These are phyloP conservation scores for Ia io DNA, from an alignment of 2,113 vertebrate genomes.

Conservation along the genomic window DNA sequence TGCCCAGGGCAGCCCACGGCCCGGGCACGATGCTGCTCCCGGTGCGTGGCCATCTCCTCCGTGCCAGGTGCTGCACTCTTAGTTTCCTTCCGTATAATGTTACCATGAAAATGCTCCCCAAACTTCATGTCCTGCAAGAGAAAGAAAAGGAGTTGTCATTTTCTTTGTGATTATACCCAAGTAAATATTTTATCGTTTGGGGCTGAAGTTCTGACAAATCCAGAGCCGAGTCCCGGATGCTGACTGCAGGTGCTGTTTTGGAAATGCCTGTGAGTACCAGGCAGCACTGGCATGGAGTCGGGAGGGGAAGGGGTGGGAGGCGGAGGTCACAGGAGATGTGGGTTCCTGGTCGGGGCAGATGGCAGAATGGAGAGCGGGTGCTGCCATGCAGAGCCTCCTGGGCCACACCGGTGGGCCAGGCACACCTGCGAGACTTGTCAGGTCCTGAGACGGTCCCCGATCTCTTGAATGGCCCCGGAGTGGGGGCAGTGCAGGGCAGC, in stretches of 20 bases:
- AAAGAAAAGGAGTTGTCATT: not conserved
- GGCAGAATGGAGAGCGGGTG: too few species aligned
- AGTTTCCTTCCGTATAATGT: not conserved
- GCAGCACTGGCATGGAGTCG: not conserved
- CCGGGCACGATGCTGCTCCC: rapidly evolving
- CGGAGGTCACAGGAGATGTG: not conserved
- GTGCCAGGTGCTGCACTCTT: rapidly evolving
- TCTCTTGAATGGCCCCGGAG: too few species aligned
- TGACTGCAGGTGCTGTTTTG: not conserved
- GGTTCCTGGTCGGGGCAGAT: not conserved
- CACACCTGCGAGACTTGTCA: not conserved
- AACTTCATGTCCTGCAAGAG: not conserved
- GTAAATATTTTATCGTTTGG: not conserved
- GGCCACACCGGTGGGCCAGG: not conserved
- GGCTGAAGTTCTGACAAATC: not conserved
- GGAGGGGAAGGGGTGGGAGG: not conserved
- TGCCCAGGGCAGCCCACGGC: not conserved
- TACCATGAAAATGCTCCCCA: not conserved
- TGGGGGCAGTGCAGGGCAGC: not conserved
- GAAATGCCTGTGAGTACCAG: not conserved
- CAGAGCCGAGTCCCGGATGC: not conserved
- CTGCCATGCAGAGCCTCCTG: not conserved
- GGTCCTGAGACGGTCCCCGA: not conserved
- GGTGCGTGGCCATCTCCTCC: rapidly evolving
- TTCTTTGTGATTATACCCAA: not conserved